Evolutionary conservation across 2,888 invertebrate species (phyloP).

Genomic region (Melinopterus prodromus): DNA sequence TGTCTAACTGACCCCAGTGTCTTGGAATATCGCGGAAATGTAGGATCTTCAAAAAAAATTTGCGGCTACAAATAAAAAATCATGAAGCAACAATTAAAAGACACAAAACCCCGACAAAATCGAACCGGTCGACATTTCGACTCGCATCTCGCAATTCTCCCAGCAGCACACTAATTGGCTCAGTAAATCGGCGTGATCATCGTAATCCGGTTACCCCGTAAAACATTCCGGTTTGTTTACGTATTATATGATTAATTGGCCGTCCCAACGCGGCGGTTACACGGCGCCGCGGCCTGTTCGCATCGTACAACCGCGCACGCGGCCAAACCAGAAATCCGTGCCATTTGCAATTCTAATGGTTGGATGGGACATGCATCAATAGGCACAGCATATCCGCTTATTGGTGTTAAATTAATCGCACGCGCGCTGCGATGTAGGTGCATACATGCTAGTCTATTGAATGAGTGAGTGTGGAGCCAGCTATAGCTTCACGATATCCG

Average conservation of each 20-base stretch:
- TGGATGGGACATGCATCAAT: slow-evolving; percentile 21
- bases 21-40: too few relatives aligned
- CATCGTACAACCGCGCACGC: slow-evolving; percentile 7
- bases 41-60: too few relatives aligned
- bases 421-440: background rate
- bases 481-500: background rate
- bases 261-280: slow-evolving; percentile 9
- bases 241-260: slow-evolving; percentile 22
- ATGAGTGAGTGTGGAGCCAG: background rate
- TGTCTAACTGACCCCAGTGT: too few relatives aligned
- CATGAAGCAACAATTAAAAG: too few relatives aligned
- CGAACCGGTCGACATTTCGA: background rate
- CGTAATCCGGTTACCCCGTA: background rate
- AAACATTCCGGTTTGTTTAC: slow-evolving; percentile 13
- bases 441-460: background rate
- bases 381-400: slow-evolving; percentile 19
- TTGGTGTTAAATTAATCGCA: slow-evolving; percentile 25
- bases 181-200: background rate
- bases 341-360: slow-evolving; percentile 26
- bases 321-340: slow-evolving; percentile 18
- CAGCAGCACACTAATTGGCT: background rate
- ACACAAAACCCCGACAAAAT: too few relatives aligned
- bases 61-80: too few relatives aligned
- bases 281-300: slow-evolving; percentile 6
- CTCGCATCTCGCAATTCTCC: background rate